Percentiles rank a stretch among this genome's conserved stretches.
Evolutionary conservation across 2,888 invertebrate species (phyloP).

Genomic region (Drosophila nigricruria): DNA sequence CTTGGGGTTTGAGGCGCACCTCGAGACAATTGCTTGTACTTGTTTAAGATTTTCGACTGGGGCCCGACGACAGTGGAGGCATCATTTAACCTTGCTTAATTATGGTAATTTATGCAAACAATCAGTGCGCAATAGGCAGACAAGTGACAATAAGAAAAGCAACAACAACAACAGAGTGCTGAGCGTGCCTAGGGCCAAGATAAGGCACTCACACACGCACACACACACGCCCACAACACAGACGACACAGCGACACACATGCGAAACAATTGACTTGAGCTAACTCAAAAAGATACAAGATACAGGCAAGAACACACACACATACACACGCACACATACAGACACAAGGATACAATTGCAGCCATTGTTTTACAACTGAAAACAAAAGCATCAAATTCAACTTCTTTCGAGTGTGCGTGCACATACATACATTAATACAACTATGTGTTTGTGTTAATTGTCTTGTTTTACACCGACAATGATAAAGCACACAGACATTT

Average conservation of each 20-base stretch:
- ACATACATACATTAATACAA: conserved; percentile 2
- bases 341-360: conserved; percentile 60
- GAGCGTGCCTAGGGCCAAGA: conserved; percentile 64
- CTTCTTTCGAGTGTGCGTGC: conserved; percentile 48
- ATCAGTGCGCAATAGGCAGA: conserved; percentile 76
- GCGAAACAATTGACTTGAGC: conserved; percentile 73
- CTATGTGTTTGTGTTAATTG: conserved; percentile 63
- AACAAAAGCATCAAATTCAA: conserved; percentile 77
- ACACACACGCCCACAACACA: conserved; percentile 16
- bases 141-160: conserved; percentile 66
- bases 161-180: conserved; percentile 26
- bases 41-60: conserved; percentile 16
- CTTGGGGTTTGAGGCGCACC: conserved; percentile 5
- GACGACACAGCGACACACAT: conserved; percentile 50
- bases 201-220: conserved; percentile 41
- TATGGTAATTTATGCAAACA: conserved; percentile 80
- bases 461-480: conserved; percentile 79
- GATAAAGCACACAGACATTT: conserved; percentile 62
- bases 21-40: conserved; percentile 44
- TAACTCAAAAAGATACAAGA: conserved; percentile 75
- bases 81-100: conserved; percentile 66
- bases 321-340: conserved; percentile 21
- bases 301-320: conserved; percentile 24
- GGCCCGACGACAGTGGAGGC: not conserved
- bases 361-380: conserved; percentile 73